Conservation (phyloP, 2,797 vertebrate genomes). For the Bovichtus diacanthus region DNA sequence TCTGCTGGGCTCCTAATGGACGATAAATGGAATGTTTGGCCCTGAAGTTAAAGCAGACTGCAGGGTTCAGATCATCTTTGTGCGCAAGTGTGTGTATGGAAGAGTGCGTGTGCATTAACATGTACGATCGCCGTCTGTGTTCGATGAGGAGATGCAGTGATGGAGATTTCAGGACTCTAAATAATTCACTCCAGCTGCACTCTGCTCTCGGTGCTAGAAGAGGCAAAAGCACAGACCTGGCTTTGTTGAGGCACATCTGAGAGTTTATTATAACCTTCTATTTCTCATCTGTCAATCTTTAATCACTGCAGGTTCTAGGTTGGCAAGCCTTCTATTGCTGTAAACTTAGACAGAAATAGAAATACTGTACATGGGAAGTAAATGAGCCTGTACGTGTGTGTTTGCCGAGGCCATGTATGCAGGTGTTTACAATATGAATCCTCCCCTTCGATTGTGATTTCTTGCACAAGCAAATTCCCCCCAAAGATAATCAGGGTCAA, state of each 20-base stretch:
- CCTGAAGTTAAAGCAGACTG: constrained; percentile 44
- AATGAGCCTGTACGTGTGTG: constrained; percentile 4
- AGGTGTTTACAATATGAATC: not conserved
- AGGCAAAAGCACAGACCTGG: constrained; percentile 51
- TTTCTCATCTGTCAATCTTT: constrained; percentile 58
- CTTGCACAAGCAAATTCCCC: constrained; percentile 30
- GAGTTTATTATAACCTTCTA: constrained; percentile 49
- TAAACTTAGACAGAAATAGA: constrained; percentile 27
- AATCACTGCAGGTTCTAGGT: constrained; percentile 41
- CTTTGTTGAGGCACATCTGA: constrained; percentile 47
- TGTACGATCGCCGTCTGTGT: constrained; percentile 22
- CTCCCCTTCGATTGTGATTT: constrained; percentile 12
- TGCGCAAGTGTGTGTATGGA: constrained; percentile 6
- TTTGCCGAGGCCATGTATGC: constrained; percentile 16
- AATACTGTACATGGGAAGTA: constrained; percentile 7
- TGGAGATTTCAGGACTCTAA: constrained; percentile 76
- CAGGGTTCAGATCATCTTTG: constrained; percentile 48
- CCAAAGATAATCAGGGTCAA: constrained; percentile 55
- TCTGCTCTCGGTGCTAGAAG: constrained; percentile 51
- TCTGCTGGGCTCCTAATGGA: constrained; percentile 66
- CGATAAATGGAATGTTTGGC: constrained; percentile 71
- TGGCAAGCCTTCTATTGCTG: constrained; percentile 15
- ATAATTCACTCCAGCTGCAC: constrained; percentile 79
- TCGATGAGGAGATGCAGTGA: constrained; percentile 62
- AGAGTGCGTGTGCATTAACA: constrained; percentile 1